A percentile compares a stretch with the other conserved stretches of the same genome.
Conservation (phyloP, 1,140 invertebrate species). For the Bilobella aurantiaca region DNA sequence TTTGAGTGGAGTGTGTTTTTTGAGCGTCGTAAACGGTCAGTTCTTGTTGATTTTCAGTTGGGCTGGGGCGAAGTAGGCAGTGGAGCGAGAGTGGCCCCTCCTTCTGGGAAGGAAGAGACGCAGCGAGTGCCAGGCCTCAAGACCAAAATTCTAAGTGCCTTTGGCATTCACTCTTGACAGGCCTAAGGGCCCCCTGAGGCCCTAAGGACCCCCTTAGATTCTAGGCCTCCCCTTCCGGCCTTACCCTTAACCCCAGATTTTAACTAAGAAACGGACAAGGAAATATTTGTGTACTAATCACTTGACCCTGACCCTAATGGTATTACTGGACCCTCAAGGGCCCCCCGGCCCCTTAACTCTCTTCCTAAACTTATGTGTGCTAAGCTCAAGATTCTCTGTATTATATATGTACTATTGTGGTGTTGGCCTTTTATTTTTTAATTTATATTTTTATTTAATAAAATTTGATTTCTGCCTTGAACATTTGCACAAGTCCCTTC, state of each 20-base stretch:
- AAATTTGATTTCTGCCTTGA: no score
- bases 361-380: no score
- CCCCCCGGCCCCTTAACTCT: no score
- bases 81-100: no score
- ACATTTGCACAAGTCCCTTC: no score
- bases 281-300: no score
- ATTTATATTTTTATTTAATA: no score
- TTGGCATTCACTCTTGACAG: conserved; percentile 44
- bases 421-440: no score
- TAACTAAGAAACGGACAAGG: background rate
- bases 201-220: background rate
- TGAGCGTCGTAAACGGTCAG: background rate
- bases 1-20: background rate
- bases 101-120: conserved; percentile 33
- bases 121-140: conserved; percentile 46
- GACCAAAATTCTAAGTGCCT: conserved; percentile 52
- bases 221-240: background rate
- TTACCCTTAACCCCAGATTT: background rate
- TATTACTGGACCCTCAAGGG: no score
- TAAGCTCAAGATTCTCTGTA: no score
- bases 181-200: background rate
- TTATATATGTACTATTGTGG: no score
- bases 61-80: background rate
- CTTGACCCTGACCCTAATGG: no score
- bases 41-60: conserved; percentile 8